Percentiles rank a stretch among this genome's conserved stretches.
phyloP scores from a whole-genome alignment of 2,113 vertebrate genomes.

The Colaptes auratus region DNA sequence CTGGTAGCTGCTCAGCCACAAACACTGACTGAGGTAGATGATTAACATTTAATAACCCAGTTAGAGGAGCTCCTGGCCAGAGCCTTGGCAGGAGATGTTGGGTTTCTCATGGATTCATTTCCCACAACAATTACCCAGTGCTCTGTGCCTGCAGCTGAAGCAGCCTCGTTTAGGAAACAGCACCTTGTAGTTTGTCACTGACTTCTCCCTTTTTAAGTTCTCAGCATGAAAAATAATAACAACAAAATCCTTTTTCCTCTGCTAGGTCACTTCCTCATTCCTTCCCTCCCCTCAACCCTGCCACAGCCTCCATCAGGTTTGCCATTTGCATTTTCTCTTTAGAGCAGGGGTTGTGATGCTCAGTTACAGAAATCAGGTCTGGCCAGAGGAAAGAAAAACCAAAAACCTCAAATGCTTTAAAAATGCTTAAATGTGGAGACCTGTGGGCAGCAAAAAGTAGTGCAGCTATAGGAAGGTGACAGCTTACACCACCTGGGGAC shows the following conservation, averaged over 20 bases:
- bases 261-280: not conserved
- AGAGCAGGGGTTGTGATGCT: accelerated
- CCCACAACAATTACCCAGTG: accelerated
- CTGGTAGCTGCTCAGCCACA: not conserved
- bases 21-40: not conserved
- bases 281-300: not conserved
- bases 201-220: not conserved
- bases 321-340: not conserved
- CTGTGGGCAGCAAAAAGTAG: not conserved
- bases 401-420: too few relatives aligned
- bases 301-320: not conserved
- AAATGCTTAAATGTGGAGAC: not conserved
- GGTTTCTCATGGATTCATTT: not conserved
- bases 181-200: not conserved
- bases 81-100: not conserved
- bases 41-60: not conserved
- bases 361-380: not conserved
- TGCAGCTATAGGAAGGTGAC: not conserved
- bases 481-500: not conserved
- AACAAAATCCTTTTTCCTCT: not conserved
- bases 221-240: not conserved
- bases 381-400: not conserved
- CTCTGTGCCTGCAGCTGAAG: not conserved
- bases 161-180: not conserved
- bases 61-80: not conserved